Evolutionary conservation across 2,113 vertebrate species (phyloP).

Genomic region (Trematocara unimaculatum): DNA sequence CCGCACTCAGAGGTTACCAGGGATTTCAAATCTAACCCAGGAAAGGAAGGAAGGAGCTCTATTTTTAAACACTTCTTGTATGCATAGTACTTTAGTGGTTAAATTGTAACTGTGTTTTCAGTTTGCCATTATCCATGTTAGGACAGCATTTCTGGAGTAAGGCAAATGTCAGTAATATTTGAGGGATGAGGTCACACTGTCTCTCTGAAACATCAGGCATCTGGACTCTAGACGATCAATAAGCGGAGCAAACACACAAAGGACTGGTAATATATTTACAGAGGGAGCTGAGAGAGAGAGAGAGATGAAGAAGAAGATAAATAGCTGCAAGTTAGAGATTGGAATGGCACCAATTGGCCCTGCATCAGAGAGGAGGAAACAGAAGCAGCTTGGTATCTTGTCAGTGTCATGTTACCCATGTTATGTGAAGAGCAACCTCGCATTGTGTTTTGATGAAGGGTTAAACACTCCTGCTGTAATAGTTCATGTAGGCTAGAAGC

Average conservation of each 20-base stretch:
- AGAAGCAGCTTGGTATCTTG: background rate
- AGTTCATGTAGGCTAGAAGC: background rate
- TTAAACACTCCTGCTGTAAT: background rate
- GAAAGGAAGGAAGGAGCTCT: background rate
- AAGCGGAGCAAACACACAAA: constrained; percentile 37
- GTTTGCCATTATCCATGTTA: constrained; percentile 10
- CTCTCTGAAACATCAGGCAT: constrained; percentile 27
- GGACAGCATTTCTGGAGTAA: background rate
- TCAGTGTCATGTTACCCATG: background rate
- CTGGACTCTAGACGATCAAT: constrained; percentile 68
- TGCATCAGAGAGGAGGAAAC: background rate
- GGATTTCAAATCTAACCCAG: background rate
- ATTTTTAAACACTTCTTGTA: background rate
- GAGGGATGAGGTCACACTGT: constrained; percentile 26
- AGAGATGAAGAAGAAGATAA: background rate
- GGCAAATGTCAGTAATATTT: constrained; percentile 23
- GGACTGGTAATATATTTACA: constrained; percentile 51
- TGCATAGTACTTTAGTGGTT: background rate
- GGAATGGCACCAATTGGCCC: constrained; percentile 26
- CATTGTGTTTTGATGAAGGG: background rate
- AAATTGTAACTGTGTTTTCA: background rate
- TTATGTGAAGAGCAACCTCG: background rate
- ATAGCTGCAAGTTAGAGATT: constrained; percentile 5
- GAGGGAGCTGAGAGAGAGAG: background rate
- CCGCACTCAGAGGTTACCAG: background rate